These are phyloP conservation scores for Limosa lapponica DNA, from an alignment of 2,797 vertebrate genomes.

Conservation along the genomic window DNA sequence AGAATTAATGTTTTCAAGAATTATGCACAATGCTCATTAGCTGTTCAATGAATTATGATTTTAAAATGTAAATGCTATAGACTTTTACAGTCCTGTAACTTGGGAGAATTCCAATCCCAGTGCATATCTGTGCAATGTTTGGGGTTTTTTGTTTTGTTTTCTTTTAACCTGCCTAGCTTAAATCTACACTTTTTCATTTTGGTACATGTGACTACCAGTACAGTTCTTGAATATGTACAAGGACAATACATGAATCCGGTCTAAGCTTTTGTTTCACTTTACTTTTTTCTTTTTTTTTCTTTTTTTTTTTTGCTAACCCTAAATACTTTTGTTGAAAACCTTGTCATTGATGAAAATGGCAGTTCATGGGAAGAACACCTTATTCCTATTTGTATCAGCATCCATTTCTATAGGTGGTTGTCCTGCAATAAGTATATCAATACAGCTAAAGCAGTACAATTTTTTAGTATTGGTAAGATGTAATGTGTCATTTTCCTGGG, in stretches of 20 bases:
- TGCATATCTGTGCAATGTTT: neutral
- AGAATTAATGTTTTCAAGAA: neutral
- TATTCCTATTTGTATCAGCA: neutral
- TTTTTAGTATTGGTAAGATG: neutral
- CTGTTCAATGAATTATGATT: neutral
- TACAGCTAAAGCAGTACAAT: neutral
- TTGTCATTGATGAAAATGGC: neutral
- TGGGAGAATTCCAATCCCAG: neutral
- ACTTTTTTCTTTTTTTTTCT: neutral
- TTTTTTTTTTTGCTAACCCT: neutral
- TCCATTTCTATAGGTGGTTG: neutral
- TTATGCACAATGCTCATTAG: neutral
- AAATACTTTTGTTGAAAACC: neutral
- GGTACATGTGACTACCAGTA: neutral
- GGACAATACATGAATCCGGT: neutral
- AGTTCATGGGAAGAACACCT: neutral
- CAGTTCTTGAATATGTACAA: neutral
- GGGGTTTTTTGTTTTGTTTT: too few species aligned
- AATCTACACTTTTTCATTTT: neutral
- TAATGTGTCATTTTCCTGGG: rapidly evolving
- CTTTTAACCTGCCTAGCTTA: neutral
- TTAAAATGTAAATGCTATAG: neutral
- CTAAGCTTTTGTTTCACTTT: neutral
- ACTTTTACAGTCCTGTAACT: neutral
- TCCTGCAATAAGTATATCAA: neutral